phyloP scores from a whole-genome alignment of 2,888 invertebrate species.

The Oligia latruncula region DNA sequence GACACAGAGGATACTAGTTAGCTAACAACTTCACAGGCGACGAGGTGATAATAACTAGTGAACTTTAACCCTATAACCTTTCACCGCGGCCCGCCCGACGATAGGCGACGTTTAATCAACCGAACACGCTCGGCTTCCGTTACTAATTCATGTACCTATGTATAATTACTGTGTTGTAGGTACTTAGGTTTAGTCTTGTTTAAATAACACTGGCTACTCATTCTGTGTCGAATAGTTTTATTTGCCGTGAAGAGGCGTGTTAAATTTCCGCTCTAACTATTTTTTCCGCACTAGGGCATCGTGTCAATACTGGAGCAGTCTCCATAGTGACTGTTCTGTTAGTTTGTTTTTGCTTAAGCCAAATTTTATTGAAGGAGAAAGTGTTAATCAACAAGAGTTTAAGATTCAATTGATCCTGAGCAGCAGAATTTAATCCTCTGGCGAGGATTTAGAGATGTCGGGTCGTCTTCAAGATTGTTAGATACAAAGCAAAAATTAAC shows the following conservation, averaged over 20 bases:
- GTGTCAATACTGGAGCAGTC: slow-evolving; percentile 35
- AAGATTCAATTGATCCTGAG: slow-evolving; percentile 5
- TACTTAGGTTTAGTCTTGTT: slow-evolving; percentile 34
- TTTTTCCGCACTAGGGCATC: slow-evolving; percentile 47
- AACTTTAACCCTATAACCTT: slow-evolving; percentile 56
- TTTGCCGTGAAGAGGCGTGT: slow-evolving; percentile 49
- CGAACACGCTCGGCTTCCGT: slow-evolving; percentile 57
- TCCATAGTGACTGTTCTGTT: slow-evolving; percentile 22
- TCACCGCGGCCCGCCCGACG: slow-evolving; percentile 32
- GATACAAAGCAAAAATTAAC: neutral
- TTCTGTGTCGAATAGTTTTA: slow-evolving; percentile 49
- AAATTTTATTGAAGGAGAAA: slow-evolving; percentile 13
- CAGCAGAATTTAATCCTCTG: neutral
- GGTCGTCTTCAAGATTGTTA: neutral
- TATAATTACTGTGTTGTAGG: slow-evolving; percentile 48
- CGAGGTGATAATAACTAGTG: slow-evolving; percentile 45
- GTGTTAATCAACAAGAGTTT: slow-evolving; percentile 5
- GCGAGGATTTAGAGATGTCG: neutral
- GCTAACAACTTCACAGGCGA: slow-evolving; percentile 46
- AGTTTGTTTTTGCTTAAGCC: neutral
- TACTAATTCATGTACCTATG: slow-evolving; percentile 57
- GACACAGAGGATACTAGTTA: slow-evolving; percentile 24
- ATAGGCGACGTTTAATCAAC: slow-evolving; percentile 62
- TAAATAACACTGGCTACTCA: slow-evolving; percentile 51
- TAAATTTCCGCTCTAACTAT: slow-evolving; percentile 38